phyloP scores from a whole-genome alignment of 2,113 vertebrate genomes.

The Cisticola juncidis region DNA sequence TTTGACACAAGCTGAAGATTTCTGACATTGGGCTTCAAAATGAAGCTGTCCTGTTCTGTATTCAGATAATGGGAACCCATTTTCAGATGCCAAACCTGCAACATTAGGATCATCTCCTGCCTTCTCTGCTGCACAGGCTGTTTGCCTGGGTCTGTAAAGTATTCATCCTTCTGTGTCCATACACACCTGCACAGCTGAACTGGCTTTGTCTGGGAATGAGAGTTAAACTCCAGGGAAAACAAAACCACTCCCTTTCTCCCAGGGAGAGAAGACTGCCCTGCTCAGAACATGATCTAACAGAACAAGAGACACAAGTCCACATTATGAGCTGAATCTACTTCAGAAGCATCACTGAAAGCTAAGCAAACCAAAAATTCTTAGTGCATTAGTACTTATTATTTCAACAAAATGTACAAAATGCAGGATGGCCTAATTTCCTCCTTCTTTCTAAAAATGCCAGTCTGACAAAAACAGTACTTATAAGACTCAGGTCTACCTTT shows the following conservation, averaged over 20 bases:
- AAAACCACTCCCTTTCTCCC: background rate
- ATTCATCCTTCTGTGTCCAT: background rate
- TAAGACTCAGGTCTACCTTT: background rate
- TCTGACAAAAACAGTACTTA: background rate
- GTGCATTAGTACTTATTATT: background rate
- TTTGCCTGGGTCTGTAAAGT: background rate
- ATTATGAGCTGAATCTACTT: background rate
- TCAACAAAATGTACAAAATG: background rate
- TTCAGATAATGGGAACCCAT: background rate
- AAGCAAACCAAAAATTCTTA: background rate
- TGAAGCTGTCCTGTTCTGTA: rapidly evolving
- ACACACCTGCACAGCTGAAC: background rate
- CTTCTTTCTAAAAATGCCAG: background rate
- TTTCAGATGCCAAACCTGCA: background rate
- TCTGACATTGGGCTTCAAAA: background rate
- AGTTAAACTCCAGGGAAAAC: background rate
- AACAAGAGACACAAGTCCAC: background rate
- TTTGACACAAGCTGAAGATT: background rate
- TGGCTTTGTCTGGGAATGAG: background rate
- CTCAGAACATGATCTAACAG: background rate
- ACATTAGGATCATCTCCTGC: background rate
- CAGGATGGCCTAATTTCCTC: background rate
- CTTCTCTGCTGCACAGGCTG: background rate
- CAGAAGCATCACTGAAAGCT: background rate
- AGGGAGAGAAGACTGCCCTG: background rate